Evolutionary conservation across 2,888 invertebrate species (phyloP), one percentile per base, ranked within the genome.

Genomic region (Hydrotaea diabolus): DNA sequence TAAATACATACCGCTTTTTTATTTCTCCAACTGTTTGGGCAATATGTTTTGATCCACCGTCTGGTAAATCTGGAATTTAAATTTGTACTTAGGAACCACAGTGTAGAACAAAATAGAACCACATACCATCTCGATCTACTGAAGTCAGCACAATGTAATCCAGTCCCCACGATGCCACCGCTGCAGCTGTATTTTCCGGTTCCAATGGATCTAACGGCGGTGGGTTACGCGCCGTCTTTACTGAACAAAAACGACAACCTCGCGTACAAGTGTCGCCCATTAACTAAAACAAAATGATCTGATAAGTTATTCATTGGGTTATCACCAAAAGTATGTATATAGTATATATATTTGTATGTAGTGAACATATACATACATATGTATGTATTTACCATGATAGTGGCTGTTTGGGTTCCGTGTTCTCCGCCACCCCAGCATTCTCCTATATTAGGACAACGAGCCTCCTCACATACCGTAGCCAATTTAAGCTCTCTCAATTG

Each of bases 241-340:
- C 97, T 0, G 99, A 99, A 92, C 99, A 99, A 93, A 99, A 99
- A 90, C 98, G 95, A 92, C 99, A 99, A 26, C 98, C 99, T 85
- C 99, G 94, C 0, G 99, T 99, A 90, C 99, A 99, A 0, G 98
- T 98, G 92, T 99, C 99, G n/a, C 99, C 99, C 95, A 99, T 95
- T 59, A 99, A 93, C 98, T 98, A 91, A 17, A 83, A 46, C 49
- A 7, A 69, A 74, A 23, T 19, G 64, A 26, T 73, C 57, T 13
- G 53, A 69, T 71, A 69, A 80, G 46, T 36, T 55, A 77, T 76
- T 78, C 79, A 74, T 59, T 11, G 62, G 83, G 81, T 85, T 83
- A 82, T 84, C 85, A 71, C 21, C 21, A n/a, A n/a, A n/a, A n/a
- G n/a, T n/a, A 72, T 39, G 23, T n/a, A 13, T 11, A 13, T 39